Percentiles rank a stretch among this genome's conserved stretches.
phyloP scores from a whole-genome alignment of 92 coral and sea anemone genomes.

The Heliopora coerulea region DNA sequence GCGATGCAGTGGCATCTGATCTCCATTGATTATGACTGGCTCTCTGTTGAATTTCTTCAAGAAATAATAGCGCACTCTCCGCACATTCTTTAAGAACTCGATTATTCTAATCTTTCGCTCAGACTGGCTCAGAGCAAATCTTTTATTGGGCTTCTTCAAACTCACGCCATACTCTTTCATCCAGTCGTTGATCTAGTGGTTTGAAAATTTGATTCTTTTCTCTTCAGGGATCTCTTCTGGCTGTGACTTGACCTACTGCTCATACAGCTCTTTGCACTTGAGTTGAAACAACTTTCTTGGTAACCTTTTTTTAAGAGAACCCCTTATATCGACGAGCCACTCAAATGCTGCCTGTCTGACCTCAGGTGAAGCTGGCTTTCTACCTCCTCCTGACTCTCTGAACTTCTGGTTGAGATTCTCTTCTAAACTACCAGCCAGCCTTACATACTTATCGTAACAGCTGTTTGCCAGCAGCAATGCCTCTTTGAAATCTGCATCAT shows the following conservation, averaged over 20 bases:
- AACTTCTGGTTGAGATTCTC: slow-evolving; percentile 19
- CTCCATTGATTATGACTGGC: slow-evolving; percentile 29
- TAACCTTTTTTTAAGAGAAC: slow-evolving; percentile 44
- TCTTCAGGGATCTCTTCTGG: slow-evolving; percentile 47
- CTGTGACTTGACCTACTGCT: slow-evolving; percentile 42
- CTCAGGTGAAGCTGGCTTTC: slow-evolving; percentile 23
- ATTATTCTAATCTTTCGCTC: neutral
- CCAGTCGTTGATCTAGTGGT: slow-evolving; percentile 28
- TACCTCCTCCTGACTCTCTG: slow-evolving; percentile 32
- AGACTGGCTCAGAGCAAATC: neutral
- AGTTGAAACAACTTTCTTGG: slow-evolving; percentile 46
- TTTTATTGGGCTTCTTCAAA: too few species aligned
- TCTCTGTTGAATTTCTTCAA: neutral
- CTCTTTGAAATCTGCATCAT: slow-evolving; percentile 19
- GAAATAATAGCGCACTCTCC: slow-evolving; percentile 18
- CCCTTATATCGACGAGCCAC: slow-evolving; percentile 27
- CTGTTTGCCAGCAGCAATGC: neutral
- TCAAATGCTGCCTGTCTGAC: slow-evolving; percentile 42
- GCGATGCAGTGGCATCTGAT: slow-evolving; percentile 5
- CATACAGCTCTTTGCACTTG: slow-evolving; percentile 45
- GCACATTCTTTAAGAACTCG: slow-evolving; percentile 25
- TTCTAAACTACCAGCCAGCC: slow-evolving; percentile 16
- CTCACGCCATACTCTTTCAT: slow-evolving; percentile 25
- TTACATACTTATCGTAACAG: slow-evolving; percentile 1
- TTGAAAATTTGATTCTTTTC: slow-evolving; percentile 30